Evolutionary conservation across 2,888 invertebrate species (phyloP), one percentile per base, ranked within the genome.

Genomic region (Trissoscelio sp.): DNA sequence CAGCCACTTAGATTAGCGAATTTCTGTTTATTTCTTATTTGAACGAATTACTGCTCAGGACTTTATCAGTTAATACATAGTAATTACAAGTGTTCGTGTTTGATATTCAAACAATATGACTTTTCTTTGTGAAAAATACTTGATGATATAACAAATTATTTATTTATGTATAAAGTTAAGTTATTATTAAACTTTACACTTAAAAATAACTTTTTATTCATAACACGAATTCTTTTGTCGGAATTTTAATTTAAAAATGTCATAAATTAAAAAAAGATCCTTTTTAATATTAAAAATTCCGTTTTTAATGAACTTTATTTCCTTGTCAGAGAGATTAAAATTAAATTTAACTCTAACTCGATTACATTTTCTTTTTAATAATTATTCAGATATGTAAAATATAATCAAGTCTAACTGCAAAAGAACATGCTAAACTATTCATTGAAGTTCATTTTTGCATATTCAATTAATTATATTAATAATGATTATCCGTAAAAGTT

Each of bases 401-500:
- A 12, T 11, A 44, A 9, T 22, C 7, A 3, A 22, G 11, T 20
- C 22, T 14, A 51, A 14, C 9, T 28, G 62, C 6, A 22, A 37
- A 51, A 37, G 51, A n/a, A 66, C 51, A 66, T 66, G 66, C 39
- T 66, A 66, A 66, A 22, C 1, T 42, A 51, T 53, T 24, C 37
- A 22, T 39, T 66, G 9, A 34, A 9, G 20, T 51, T 12, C 1
- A n/a, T 28, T 37, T 24, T 51, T 53, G 42, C 51, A 66, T 51
- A 66, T 42, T 24, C 39, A 24, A 53, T 11, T 14, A 37, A 51
- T 66, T 28, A 66, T 16, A 53, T 66, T 39, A 53, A 51, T 24
- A 53, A 66, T 12, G 24, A 39, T 53, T 39, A 53, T 14, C 39
- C 3, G n/a, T 39, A 24, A 39, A 66, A 53, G 42, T 66, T 66